A percentile compares a stretch with the other conserved stretches of the same genome.
Evolutionary conservation across 2,888 invertebrate species (phyloP).

Genomic region (Arctia plantaginis): DNA sequence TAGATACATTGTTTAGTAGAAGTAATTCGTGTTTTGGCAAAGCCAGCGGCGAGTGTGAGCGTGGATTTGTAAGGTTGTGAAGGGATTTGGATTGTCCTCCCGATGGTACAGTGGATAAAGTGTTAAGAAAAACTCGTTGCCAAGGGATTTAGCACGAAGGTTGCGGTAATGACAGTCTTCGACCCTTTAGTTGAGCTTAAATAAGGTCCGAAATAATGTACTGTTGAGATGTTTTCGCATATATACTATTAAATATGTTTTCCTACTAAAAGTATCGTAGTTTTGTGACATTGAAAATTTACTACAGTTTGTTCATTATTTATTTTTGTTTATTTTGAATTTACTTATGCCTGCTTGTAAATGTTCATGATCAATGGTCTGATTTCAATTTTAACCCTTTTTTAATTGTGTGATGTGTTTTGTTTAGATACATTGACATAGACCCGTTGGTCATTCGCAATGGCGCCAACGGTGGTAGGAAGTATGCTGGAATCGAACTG

Average conservation of each 20-base stretch:
- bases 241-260: slow-evolving; percentile 41
- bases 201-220: slow-evolving; percentile 54
- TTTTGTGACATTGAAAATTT: slow-evolving; percentile 48
- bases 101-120: slow-evolving; percentile 59
- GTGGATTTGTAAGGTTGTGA: slow-evolving; percentile 65
- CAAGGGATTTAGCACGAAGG: slow-evolving; percentile 61
- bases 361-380: no score
- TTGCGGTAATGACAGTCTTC: slow-evolving; percentile 70
- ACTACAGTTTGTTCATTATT: background rate
- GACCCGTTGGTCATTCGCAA: no score
- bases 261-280: slow-evolving; percentile 34
- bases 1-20: slow-evolving; percentile 44
- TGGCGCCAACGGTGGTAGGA: background rate
- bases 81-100: slow-evolving; percentile 62
- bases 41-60: slow-evolving; percentile 47
- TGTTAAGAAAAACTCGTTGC: slow-evolving; percentile 62
- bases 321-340: background rate
- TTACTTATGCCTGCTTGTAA: no score
- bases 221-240: slow-evolving; percentile 44
- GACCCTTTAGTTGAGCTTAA: slow-evolving; percentile 59
- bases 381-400: no score
- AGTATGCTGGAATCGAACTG: no score
- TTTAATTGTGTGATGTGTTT: no score
- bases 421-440: no score
- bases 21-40: slow-evolving; percentile 57